Base-by-base conservation (phyloP, 2,888 invertebrate genomes). In the Exocentrus adspersus region DNA sequence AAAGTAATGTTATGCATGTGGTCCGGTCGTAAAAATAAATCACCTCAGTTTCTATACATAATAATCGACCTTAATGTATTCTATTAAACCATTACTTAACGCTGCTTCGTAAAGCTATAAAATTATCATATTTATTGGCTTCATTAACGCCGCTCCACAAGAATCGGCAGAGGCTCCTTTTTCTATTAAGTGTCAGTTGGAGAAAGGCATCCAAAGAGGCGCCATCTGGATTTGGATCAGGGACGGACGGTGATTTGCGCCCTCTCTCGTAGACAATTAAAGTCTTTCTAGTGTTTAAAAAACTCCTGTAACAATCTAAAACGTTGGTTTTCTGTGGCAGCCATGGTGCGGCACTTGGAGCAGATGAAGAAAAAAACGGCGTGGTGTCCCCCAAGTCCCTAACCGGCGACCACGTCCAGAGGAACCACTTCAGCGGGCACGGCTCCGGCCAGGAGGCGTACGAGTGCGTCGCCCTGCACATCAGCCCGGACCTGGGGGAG, bases 401-500 rank as follows among this genome's bases (percentile, higher is more conserved):
- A 12, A 20, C 54, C 16, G 70, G 70, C 53, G 73, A 70, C 41
- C 77, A 79, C 19, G 76, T 78, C 16, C 62, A 74, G 16, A 61
- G 58, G 28, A 58, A 65, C 21, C 73, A 70, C 59, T 66, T 68
- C 46, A n/a, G n/a, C n/a, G 68, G 73, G 62, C 72, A 72, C 45
- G 64, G 72, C 12, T 63, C 72, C 12, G 71, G 77, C 67, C 65
- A 79, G 75, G 86, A 85, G 69, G 83, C 84, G 68, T 92, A 89
- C 84, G 93, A 94, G 80, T 93, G 93, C 77, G 88, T 93, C 1
- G 92, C 92, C 0, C 85, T 94, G 2, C 91, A 92, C 82, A 88
- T 93, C 53, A 91, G 91, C 74, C 93, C 93, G 0, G 92, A 93
- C 80, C 85, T 93, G 28, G 92, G 92, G 0, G 93, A 93, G 79